Conservation (phyloP, 30 jellyfish, hydroid and myxozoan species). For the Catostylus mosaicus region DNA sequence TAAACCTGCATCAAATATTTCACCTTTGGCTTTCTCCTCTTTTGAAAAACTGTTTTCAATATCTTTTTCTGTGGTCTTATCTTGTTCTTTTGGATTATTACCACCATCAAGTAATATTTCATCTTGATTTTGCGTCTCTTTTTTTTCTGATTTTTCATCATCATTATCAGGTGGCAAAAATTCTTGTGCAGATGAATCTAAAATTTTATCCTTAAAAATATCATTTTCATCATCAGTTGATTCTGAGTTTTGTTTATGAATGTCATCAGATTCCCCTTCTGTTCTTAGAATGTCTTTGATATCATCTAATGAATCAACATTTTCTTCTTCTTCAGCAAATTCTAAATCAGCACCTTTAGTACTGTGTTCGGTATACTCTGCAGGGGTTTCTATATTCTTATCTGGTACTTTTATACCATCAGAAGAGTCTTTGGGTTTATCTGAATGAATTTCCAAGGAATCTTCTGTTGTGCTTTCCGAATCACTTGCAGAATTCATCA, state of each 20-base stretch:
- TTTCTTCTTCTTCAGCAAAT: not conserved
- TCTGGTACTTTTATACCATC: not conserved
- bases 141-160: not conserved
- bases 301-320: not conserved
- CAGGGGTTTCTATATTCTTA: not conserved
- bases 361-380: not conserved
- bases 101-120: not conserved
- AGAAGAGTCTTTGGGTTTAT: not conserved
- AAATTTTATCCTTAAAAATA: too few relatives aligned
- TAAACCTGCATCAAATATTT: too few relatives aligned
- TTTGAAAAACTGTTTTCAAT: not conserved
- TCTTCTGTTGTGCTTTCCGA: not conserved
- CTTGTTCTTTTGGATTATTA: not conserved
- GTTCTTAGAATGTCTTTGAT: too few relatives aligned
- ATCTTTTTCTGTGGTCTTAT: not conserved
- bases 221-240: not conserved
- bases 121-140: not conserved
- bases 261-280: too few relatives aligned
- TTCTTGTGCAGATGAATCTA: not conserved
- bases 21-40: not conserved
- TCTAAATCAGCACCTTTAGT: not conserved
- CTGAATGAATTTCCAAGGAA: not conserved
- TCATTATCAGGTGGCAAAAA: not conserved
- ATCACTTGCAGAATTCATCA: not conserved
- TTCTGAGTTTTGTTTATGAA: not conserved